A percentile compares a stretch with the other conserved stretches of the same genome.
Conservation (phyloP, 2,113 vertebrate species). For the Coptodon bakossiorum region DNA sequence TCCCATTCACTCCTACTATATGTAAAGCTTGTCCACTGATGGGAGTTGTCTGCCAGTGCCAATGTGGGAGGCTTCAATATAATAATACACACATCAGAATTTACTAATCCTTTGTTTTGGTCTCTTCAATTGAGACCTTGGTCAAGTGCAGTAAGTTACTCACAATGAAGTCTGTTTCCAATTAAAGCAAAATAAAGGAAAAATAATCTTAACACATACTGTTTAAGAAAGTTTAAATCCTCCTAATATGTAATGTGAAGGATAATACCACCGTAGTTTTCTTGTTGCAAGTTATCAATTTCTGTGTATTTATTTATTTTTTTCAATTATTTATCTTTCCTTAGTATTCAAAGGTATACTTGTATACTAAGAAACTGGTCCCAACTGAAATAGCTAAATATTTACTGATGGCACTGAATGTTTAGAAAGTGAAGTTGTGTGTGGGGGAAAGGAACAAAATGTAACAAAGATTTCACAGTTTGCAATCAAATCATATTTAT, state of each 20-base stretch:
- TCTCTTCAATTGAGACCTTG: conserved; percentile 13
- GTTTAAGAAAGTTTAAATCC: not conserved
- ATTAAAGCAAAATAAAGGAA: not conserved
- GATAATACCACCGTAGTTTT: not conserved
- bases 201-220: not conserved
- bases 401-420: not conserved
- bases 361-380: not conserved
- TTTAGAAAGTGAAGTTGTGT: not conserved
- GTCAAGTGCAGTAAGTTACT: conserved; percentile 9
- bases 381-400: not conserved
- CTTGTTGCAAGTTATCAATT: not conserved
- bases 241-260: not conserved
- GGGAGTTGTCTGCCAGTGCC: conserved; percentile 9
- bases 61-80: conserved; percentile 18
- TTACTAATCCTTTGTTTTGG: conserved; percentile 51
- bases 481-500: not conserved
- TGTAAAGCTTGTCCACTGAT: conserved; percentile 9
- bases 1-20: conserved; percentile 9
- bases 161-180: not conserved
- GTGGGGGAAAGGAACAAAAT: not conserved
- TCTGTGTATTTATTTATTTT: not conserved
- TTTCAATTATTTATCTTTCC: not conserved
- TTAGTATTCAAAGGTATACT: not conserved
- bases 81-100: conserved; percentile 51
- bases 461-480: not conserved